Conservation (phyloP, 2,888 invertebrate species). For the Cephonodes hylas region DNA sequence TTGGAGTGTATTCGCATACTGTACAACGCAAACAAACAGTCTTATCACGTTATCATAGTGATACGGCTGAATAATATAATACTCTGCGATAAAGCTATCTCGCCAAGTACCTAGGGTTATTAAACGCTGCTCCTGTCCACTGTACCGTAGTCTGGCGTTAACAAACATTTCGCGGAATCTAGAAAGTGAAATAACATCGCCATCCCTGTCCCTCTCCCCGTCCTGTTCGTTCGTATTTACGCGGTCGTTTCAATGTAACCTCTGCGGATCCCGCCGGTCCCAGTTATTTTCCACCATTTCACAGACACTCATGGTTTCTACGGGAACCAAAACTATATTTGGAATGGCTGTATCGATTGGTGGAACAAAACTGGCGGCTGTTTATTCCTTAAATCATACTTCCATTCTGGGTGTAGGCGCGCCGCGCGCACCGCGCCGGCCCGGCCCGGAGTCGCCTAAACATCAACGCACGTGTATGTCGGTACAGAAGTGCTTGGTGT, state of each 20-base stretch:
- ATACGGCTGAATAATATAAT: conserved; percentile 54
- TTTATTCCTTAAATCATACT: conserved; percentile 33
- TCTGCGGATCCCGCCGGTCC: neutral
- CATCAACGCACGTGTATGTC: conserved; percentile 33
- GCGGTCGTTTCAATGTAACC: conserved; percentile 3
- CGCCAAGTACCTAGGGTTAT: conserved; percentile 21
- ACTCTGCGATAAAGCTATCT: conserved; percentile 47
- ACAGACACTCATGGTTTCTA: conserved; percentile 1
- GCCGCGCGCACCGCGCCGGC: neutral
- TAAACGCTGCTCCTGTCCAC: conserved; percentile 17
- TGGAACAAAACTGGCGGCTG: conserved; percentile 28
- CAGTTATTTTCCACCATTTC: conserved; percentile 3
- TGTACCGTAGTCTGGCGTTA: neutral
- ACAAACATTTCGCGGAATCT: conserved; percentile 2
- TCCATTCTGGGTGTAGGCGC: neutral
- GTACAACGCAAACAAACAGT: conserved; percentile 44
- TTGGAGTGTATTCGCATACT: conserved; percentile 32
- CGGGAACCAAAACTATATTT: conserved; percentile 23
- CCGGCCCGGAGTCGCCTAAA: conserved; percentile 22
- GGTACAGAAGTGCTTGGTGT: conserved; percentile 22
- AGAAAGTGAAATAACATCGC: conserved; percentile 24
- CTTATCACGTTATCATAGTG: conserved; percentile 53
- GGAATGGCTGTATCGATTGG: conserved; percentile 34
- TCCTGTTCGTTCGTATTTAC: neutral
- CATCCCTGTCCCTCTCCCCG: neutral